phyloP scores from a whole-genome alignment of 2,113 vertebrate genomes.

The Xenus cinereus region DNA sequence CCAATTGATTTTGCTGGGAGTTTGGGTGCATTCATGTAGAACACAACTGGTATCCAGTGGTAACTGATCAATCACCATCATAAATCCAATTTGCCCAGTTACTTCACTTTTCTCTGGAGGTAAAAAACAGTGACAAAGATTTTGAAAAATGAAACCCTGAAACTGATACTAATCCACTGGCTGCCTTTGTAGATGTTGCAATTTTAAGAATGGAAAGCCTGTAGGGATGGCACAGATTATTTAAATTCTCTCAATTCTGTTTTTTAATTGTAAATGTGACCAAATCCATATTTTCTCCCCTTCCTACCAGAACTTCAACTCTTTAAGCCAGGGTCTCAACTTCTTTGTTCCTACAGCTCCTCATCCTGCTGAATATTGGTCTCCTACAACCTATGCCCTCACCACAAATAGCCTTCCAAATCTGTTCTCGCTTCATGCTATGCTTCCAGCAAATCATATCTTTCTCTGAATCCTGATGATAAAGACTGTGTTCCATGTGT shows the following conservation, averaged over 20 bases:
- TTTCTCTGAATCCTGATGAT: background rate
- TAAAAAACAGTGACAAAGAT: background rate
- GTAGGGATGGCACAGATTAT: background rate
- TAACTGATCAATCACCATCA: background rate
- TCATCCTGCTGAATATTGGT: background rate
- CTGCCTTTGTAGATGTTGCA: background rate
- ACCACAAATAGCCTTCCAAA: background rate
- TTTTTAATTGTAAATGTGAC: background rate
- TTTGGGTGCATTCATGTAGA: background rate
- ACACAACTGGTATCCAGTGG: background rate
- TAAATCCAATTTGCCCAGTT: background rate
- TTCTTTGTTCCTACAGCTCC: background rate
- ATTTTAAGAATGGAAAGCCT: background rate
- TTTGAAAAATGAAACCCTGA: background rate
- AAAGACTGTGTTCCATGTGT: background rate
- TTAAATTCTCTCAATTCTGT: background rate
- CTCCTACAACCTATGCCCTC: background rate
- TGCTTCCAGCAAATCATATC: background rate
- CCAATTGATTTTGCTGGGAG: background rate
- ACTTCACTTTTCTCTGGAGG: background rate
- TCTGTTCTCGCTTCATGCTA: background rate
- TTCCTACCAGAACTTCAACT: background rate
- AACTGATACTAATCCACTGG: background rate
- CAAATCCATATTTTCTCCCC: background rate
- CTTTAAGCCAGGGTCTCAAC: background rate